Conservation (phyloP, 2,113 vertebrate genomes). For the Callospermophilus lateralis region DNA sequence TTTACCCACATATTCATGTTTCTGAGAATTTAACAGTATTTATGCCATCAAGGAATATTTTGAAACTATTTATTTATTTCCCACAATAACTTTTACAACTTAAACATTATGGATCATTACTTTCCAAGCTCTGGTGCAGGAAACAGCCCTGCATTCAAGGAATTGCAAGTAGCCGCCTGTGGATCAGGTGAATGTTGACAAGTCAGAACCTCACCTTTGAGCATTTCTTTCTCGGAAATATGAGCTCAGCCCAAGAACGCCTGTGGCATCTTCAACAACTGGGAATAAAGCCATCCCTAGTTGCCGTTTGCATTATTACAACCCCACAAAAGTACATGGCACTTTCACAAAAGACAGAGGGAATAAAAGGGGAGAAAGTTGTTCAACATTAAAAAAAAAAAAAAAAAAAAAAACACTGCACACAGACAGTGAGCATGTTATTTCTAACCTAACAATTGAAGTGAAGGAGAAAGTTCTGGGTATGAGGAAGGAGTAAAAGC, state of each 20-base stretch:
- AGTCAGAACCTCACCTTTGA: conserved; percentile 42
- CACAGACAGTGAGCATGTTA: background rate
- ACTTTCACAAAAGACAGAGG: background rate
- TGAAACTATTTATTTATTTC: background rate
- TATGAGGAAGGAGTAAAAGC: background rate
- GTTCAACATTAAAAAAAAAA: conserved; percentile 9
- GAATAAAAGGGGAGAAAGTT: background rate
- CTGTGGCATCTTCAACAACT: conserved; percentile 62
- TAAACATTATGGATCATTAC: background rate
- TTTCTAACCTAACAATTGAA: background rate
- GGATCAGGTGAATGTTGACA: conserved; percentile 25
- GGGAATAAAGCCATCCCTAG: conserved; percentile 36
- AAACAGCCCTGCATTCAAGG: conserved; percentile 38
- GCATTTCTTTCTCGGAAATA: conserved; percentile 53
- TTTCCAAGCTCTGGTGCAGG: background rate
- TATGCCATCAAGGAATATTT: background rate
- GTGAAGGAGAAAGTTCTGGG: background rate
- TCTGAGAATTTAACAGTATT: background rate
- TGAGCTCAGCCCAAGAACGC: conserved; percentile 50
- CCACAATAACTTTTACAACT: conserved; percentile 4
- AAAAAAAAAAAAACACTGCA: conserved; percentile 1
- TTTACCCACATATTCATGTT: background rate
- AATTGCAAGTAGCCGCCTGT: background rate
- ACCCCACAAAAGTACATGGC: conserved; percentile 2
- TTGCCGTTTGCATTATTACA: background rate